phyloP scores from a whole-genome alignment of 23 tunicate species.

The Styela plicata region DNA sequence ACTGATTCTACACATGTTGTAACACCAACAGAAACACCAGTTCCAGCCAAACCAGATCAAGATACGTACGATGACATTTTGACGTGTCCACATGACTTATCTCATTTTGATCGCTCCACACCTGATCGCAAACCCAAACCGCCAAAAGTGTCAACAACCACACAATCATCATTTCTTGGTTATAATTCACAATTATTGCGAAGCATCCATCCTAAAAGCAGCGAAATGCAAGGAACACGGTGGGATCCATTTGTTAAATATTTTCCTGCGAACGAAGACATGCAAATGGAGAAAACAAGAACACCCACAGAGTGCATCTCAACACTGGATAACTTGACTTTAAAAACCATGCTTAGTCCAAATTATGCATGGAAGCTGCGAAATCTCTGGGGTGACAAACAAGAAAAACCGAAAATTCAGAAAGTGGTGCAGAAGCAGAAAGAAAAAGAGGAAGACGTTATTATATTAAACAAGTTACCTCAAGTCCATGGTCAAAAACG shows the following conservation, averaged over 20 bases:
- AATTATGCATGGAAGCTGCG: slow-evolving; percentile 10
- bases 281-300: not conserved
- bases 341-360: slow-evolving; percentile 16
- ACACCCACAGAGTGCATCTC: not conserved
- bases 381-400: not conserved
- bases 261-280: not conserved
- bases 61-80: slow-evolving; percentile 42
- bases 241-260: slow-evolving; percentile 22
- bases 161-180: not conserved
- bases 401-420: not conserved
- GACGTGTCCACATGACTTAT: slow-evolving; percentile 76
- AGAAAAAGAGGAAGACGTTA: slow-evolving; percentile 6
- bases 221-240: not conserved
- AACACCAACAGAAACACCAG: slow-evolving; percentile 42
- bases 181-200: not conserved
- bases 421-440: not conserved
- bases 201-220: not conserved
- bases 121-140: not conserved
- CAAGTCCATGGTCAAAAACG: slow-evolving; percentile 4
- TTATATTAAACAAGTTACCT: slow-evolving; percentile 10
- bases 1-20: not conserved
- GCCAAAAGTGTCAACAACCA: not conserved
- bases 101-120: slow-evolving; percentile 5
- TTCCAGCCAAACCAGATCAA: slow-evolving; percentile 60
- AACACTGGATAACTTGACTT: not conserved